Conservation (phyloP, 2,888 invertebrate genomes). For the Agrilus cyanescens region DNA sequence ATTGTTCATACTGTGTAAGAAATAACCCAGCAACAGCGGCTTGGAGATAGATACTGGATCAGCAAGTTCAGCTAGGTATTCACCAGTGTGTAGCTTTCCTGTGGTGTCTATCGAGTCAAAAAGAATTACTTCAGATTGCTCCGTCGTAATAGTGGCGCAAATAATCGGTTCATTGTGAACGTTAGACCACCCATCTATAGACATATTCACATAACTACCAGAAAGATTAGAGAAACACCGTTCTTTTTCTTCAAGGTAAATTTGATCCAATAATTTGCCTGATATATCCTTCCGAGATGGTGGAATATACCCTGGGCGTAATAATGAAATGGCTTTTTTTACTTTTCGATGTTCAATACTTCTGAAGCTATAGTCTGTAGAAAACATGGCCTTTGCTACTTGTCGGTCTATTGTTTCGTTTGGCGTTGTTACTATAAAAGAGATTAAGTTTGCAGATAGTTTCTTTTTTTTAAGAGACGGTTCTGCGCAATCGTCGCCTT, state of each 20-base stretch:
- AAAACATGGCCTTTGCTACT: conserved; percentile 7
- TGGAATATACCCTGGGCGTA: conserved; percentile 13
- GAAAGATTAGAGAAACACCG: conserved; percentile 2
- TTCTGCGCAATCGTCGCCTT: too few relatives aligned
- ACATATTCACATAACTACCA: conserved; percentile 7
- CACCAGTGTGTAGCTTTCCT: conserved; percentile 9
- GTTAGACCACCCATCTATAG: conserved; percentile 15
- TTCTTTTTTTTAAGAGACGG: too few relatives aligned
- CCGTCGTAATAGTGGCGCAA: conserved; percentile 8
- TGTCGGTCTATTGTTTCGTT: conserved; percentile 3
- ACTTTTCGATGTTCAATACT: conserved; percentile 6
- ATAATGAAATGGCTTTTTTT: conserved; percentile 6
- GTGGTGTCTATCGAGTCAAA: conserved; percentile 11
- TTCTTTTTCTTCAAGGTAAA: conserved; percentile 8
- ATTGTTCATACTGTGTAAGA: too few relatives aligned
- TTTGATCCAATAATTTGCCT: conserved; percentile 7
- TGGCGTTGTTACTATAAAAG: not conserved
- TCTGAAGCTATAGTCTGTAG: conserved; percentile 6
- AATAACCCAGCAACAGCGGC: too few relatives aligned
- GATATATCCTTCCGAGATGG: conserved; percentile 8
- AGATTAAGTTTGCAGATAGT: too few relatives aligned
- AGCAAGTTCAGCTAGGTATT: conserved; percentile 9
- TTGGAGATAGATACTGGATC: too few relatives aligned
- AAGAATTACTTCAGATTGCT: conserved; percentile 5
- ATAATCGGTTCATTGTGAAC: conserved; percentile 13